Evolutionary conservation across 2,113 vertebrate species (phyloP).

Genomic region (Thomomys bottae): DNA sequence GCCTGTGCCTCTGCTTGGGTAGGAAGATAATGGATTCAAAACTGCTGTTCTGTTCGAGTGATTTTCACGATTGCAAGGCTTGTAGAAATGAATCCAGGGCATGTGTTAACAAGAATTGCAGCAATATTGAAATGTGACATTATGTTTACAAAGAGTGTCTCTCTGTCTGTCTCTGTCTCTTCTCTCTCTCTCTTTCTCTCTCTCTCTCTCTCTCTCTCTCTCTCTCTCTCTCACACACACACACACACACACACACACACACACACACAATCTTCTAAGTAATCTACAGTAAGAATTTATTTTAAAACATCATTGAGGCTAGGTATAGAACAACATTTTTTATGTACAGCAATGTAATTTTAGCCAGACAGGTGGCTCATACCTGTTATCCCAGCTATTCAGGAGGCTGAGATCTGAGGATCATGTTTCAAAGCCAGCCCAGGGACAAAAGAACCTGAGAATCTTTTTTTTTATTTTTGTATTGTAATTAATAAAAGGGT

Average conservation of each 20-base stretch:
- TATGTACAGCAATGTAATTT: background rate
- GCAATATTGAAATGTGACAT: background rate
- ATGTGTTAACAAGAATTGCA: conserved; percentile 27
- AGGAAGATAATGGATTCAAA: background rate
- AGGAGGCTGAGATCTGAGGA: too few species aligned
- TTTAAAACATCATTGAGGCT: background rate
- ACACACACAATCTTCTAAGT: background rate
- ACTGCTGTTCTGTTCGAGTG: background rate
- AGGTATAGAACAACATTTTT: background rate
- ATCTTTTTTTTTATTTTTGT: too few species aligned
- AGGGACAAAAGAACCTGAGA: too few species aligned
- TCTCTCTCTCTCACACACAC: background rate
- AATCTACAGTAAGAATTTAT: background rate
- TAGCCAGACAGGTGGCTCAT: too few species aligned
- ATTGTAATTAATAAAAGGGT: too few species aligned
- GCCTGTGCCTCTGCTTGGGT: background rate
- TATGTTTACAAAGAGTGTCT: background rate
- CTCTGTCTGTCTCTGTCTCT: too few species aligned
- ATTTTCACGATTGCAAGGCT: background rate
- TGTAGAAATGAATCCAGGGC: background rate
- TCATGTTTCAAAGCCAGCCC: too few species aligned
- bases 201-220: too few species aligned
- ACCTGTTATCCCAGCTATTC: too few species aligned
- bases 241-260: background rate
- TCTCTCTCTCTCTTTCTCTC: too few species aligned